A percentile compares a stretch with the other conserved stretches of the same genome.
Conservation (phyloP, 2,888 invertebrate species). For the Dynastes hyllus region DNA sequence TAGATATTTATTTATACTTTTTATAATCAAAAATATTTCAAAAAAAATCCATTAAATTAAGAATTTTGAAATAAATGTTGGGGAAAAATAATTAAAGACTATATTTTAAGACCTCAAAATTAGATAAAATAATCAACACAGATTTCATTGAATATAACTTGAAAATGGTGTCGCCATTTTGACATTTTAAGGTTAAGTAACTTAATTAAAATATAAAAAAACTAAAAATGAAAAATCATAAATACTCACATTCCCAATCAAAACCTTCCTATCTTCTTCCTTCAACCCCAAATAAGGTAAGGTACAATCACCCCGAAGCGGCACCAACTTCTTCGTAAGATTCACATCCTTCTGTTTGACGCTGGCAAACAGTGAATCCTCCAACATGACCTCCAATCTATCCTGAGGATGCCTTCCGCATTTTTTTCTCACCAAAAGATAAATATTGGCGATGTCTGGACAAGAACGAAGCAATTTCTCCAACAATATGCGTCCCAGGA, state of each 20-base stretch:
- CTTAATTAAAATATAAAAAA: too few relatives aligned
- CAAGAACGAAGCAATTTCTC: slow-evolving; percentile 77
- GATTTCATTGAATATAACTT: too few relatives aligned
- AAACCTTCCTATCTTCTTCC: slow-evolving; percentile 73
- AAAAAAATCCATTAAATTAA: too few relatives aligned
- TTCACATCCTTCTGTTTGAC: slow-evolving; percentile 76
- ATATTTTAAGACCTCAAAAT: too few relatives aligned
- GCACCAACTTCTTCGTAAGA: slow-evolving; percentile 76
- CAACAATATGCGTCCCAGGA: slow-evolving; percentile 74
- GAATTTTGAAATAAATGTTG: too few relatives aligned
- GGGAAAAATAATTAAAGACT: too few relatives aligned
- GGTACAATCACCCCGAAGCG: slow-evolving; percentile 76
- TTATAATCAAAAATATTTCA: too few relatives aligned
- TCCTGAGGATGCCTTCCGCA: slow-evolving; percentile 78
- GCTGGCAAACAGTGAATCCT: slow-evolving; percentile 77
- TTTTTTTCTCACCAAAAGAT: slow-evolving; percentile 75
- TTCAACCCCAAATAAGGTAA: slow-evolving; percentile 77
- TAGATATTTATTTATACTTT: too few relatives aligned
- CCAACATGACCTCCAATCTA: slow-evolving; percentile 80
- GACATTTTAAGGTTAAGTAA: too few relatives aligned
- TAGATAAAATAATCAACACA: too few relatives aligned
- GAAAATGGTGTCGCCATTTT: too few relatives aligned
- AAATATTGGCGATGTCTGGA: slow-evolving; percentile 73
- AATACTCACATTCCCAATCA: slow-evolving; percentile 71
- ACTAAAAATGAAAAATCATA: neutral